These are phyloP conservation scores for Oligia strigilis DNA, from an alignment of 2,888 invertebrate genomes.

Conservation along the genomic window DNA sequence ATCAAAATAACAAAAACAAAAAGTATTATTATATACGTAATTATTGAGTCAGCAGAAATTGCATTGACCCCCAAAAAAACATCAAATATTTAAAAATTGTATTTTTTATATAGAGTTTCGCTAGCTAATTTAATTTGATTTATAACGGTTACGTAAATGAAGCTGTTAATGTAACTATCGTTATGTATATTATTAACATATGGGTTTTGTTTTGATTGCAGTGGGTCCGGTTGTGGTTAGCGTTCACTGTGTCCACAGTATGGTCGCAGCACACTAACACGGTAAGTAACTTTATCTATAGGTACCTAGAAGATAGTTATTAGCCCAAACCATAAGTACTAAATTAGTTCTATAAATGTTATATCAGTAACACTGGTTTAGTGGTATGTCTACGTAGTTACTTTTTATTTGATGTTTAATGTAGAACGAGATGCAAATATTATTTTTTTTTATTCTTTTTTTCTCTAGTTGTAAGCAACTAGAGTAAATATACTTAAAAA, in stretches of 20 bases:
- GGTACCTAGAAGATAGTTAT: background rate
- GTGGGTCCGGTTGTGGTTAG: constrained; percentile 75
- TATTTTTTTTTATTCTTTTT: background rate
- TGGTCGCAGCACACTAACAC: constrained; percentile 69
- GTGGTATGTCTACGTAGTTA: background rate
- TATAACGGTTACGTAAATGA: background rate
- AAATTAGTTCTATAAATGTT: background rate
- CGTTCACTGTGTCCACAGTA: constrained; percentile 63
- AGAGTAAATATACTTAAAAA: too few relatives aligned
- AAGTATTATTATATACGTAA: too few relatives aligned
- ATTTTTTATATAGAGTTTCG: too few relatives aligned
- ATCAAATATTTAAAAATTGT: too few relatives aligned
- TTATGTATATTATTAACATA: background rate
- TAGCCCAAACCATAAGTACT: background rate
- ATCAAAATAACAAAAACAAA: too few relatives aligned
- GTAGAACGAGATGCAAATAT: background rate
- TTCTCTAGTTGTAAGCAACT: too few relatives aligned
- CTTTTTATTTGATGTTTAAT: background rate
- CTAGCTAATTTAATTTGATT: too few relatives aligned
- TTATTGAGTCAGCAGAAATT: too few relatives aligned
- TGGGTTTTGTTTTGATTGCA: constrained; percentile 57
- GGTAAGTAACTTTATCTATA: constrained; percentile 63
- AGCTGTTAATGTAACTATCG: background rate
- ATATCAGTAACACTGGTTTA: background rate
- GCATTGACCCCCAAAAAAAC: too few relatives aligned